Base-by-base conservation (phyloP, 2,797 vertebrate genomes). In the Chanos chanos region DNA sequence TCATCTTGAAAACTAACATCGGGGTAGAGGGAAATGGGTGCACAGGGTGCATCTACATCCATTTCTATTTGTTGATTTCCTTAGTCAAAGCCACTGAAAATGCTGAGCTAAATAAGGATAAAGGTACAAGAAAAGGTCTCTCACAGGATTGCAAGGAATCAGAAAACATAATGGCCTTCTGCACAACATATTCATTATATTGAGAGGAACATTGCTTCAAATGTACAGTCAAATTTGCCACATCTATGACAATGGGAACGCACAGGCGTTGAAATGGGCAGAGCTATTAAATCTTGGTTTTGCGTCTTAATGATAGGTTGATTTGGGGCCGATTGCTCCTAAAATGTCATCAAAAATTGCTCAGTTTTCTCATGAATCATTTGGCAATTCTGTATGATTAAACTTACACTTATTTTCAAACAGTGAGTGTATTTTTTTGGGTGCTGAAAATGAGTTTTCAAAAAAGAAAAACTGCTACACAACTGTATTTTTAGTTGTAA, bases 391-490 rank as follows among this genome's bases (percentile, higher is more conserved):
- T 66, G 67, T 70, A 52, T 60, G 10, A 84, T 84, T 81, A 86
- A 88, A 86, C 63, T 59, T 74, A 43, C 66, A 79, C 60, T 80
- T 76, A 16, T 75, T 82, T 83, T 75, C 47, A 78, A 56, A 52
- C 64, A 43, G 56, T 76, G 62, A 70, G 74, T 66, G 53, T 74
- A 57, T 60, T 70, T 27, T 22, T 61, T 40, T 10, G 74, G 24
- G 47, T 15, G 7, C 33, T 30, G 2, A 31, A 18, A 21, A 2
- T 18, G n/a, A n/a, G n/a, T n/a, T n/a, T n/a, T n/a, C n/a, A n/a
- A n/a, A n/a, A n/a, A n/a, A n/a, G n/a, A n/a, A n/a, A n/a, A n/a
- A n/a, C n/a, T n/a, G n/a, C n/a, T n/a, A n/a, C n/a, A n/a, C n/a
- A n/a, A n/a, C n/a, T n/a, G n/a, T n/a, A n/a, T n/a, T n/a, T n/a